These are phyloP conservation scores for Danio aesculapii DNA, from an alignment of 2,797 vertebrate species.

Conservation along the genomic window DNA sequence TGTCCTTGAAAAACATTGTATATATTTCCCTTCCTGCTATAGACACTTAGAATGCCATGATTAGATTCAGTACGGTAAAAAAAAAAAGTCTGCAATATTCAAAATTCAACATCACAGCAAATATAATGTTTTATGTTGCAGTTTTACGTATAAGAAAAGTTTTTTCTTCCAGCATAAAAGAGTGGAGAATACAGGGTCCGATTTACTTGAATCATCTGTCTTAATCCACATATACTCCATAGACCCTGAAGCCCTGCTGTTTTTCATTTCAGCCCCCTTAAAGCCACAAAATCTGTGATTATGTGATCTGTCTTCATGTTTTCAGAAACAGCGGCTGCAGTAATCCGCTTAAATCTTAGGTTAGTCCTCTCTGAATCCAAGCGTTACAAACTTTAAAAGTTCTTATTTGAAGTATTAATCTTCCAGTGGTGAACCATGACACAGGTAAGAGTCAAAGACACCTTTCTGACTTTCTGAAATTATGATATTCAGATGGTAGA, in stretches of 20 bases:
- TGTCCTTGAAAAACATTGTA: not conserved
- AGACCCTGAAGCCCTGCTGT: not conserved
- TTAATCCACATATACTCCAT: not conserved
- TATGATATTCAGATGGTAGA: not conserved
- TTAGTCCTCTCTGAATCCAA: not conserved
- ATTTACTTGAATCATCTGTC: not conserved
- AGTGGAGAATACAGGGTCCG: not conserved
- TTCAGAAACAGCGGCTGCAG: not conserved
- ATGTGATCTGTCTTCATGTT: not conserved
- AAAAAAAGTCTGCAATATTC: no score
- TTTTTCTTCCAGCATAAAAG: no score
- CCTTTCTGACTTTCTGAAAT: not conserved
- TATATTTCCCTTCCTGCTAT: not conserved
- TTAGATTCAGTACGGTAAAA: not conserved
- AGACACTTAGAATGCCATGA: not conserved
- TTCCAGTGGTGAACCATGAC: not conserved
- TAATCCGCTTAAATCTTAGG: not conserved
- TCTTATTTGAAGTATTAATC: not conserved
- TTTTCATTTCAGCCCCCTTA: not conserved
- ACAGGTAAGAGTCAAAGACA: not conserved
- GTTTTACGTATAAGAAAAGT: not conserved
- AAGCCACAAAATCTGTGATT: slow-evolving; percentile 3
- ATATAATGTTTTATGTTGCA: not conserved
- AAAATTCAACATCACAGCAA: not conserved
- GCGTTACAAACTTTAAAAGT: not conserved